A percentile compares a stretch with the other conserved stretches of the same genome.
These are phyloP conservation scores for Nomada fabriciana DNA, from an alignment of 2,888 invertebrate genomes.

Conservation along the genomic window DNA sequence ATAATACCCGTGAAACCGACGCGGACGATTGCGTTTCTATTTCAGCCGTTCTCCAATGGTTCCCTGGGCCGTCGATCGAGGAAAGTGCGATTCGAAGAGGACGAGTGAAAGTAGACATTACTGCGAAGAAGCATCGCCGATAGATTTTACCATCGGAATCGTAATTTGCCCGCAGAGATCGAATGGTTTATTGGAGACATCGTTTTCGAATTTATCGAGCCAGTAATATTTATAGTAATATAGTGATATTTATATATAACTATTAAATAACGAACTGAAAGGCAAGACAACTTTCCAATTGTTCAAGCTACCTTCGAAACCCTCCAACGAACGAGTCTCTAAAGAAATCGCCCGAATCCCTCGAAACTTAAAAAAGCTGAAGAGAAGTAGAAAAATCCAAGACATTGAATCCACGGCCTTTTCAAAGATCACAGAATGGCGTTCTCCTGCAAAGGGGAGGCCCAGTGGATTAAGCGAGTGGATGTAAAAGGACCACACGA, in stretches of 20 bases:
- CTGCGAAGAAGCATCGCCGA: not conserved
- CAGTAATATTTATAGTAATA: no score
- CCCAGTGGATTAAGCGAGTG: slow-evolving; percentile 54
- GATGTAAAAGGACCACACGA: slow-evolving; percentile 46
- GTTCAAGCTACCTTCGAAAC: no score
- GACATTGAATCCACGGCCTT: slow-evolving; percentile 13
- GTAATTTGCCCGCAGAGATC: not conserved
- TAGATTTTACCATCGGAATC: not conserved
- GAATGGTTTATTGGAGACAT: not conserved
- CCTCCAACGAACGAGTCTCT: not conserved
- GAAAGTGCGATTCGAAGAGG: not conserved
- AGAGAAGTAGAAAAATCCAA: not conserved
- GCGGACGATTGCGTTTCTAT: slow-evolving; percentile 1
- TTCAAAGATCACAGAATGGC: slow-evolving; percentile 5
- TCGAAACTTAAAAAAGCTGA: not conserved
- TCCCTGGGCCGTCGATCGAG: not conserved
- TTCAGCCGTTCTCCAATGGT: not conserved
- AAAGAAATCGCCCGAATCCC: not conserved
- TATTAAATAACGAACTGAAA: no score
- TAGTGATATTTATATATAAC: no score
- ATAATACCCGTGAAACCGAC: slow-evolving; percentile 38
- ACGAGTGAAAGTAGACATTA: slow-evolving; percentile 3
- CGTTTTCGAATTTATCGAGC: not conserved
- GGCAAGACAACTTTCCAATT: no score
- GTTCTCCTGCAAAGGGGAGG: not conserved